These are phyloP conservation scores for Spodoptera frugiperda DNA, from an alignment of 1,140 invertebrate genomes.

Conservation along the genomic window DNA sequence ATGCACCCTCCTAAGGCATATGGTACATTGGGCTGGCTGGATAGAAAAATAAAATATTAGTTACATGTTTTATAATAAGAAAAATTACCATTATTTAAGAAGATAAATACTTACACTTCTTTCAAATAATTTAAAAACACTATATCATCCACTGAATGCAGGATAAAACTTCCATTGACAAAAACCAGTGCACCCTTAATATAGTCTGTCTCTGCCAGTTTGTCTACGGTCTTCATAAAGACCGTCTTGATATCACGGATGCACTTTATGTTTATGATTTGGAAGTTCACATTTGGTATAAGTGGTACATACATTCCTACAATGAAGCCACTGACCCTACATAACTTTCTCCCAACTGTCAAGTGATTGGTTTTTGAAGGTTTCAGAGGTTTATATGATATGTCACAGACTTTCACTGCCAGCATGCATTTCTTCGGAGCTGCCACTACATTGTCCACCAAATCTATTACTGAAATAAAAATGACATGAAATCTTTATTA, in stretches of 20 bases:
- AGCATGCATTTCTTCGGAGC: slow-evolving; percentile 74
- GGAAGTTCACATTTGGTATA: slow-evolving; percentile 75
- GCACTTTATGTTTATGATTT: slow-evolving; percentile 73
- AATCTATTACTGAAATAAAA: slow-evolving; percentile 73
- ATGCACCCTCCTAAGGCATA: slow-evolving; percentile 82
- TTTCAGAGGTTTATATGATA: slow-evolving; percentile 71
- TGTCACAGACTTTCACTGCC: slow-evolving; percentile 63
- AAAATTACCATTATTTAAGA: too few relatives aligned
- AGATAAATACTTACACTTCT: slow-evolving; percentile 72
- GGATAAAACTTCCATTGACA: slow-evolving; percentile 75
- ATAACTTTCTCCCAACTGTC: slow-evolving; percentile 57
- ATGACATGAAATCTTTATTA: slow-evolving; percentile 7
- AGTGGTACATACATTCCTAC: slow-evolving; percentile 71
- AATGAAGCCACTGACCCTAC: slow-evolving; percentile 59
- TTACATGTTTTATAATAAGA: too few relatives aligned
- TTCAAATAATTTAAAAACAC: slow-evolving; percentile 78
- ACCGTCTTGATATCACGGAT: slow-evolving; percentile 62
- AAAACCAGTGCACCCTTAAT: slow-evolving; percentile 76
- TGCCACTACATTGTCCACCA: slow-evolving; percentile 65
- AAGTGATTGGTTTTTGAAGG: slow-evolving; percentile 64
- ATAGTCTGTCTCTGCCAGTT: slow-evolving; percentile 62
- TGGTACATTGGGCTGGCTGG: slow-evolving; percentile 74
- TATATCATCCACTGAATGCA: slow-evolving; percentile 74
- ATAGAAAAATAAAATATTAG: slow-evolving; percentile 49
- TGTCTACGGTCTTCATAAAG: slow-evolving; percentile 67